Base-by-base conservation (phyloP, 2,113 vertebrate genomes). In the Galbula dea region DNA sequence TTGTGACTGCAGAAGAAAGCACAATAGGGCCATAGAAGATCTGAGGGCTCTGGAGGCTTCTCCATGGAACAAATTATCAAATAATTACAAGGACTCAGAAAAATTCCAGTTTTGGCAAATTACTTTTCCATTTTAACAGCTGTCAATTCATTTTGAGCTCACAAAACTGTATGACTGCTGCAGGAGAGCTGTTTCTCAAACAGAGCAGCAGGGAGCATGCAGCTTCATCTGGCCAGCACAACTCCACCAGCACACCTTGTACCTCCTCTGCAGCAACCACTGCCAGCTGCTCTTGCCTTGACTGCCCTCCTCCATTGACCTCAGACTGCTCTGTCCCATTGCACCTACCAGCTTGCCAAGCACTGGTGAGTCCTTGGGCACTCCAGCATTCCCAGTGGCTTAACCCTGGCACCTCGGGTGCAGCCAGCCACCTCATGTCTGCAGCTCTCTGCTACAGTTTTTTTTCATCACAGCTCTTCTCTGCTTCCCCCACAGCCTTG, bases 101-200 rank as follows among this genome's bases (percentile, higher is more conserved):
- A 66, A 73, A 30, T 16, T 9, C 6, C 0, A 0, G 3, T 68
- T 91, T 62, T 63, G 34, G 61, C 30, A 67, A 83, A 34, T 34
- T 27, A 6, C 21, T 52, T 52, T 46, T 89, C 26, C 48, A 72
- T 68, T 86, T 78, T 63, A 78, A 30, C 46, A 67, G 61, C 12
- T 45, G 69, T 32, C 37, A 32, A 41, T 30, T 39, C 39, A 51
- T 63, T 87, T 87, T 36, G 10, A 75, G 54, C 45, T 89, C 22
- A 0, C 74, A 27, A 67, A 57, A 61, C 36, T 39, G 41, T 61
- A 23, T 61, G 66, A 76, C 19, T 0, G 0, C n/a, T 66, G n/a
- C 48, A 59, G 27, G 24, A 82, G 30, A 89, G n/a, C n/a, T 57
- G 32, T 36, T 24, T 63, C 69, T 81, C 72, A 82, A 84, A 32